Percentiles rank a stretch among this genome's conserved stretches.
Evolutionary conservation across 2,888 invertebrate species (phyloP).

Genomic region (Girardia tigrina): DNA sequence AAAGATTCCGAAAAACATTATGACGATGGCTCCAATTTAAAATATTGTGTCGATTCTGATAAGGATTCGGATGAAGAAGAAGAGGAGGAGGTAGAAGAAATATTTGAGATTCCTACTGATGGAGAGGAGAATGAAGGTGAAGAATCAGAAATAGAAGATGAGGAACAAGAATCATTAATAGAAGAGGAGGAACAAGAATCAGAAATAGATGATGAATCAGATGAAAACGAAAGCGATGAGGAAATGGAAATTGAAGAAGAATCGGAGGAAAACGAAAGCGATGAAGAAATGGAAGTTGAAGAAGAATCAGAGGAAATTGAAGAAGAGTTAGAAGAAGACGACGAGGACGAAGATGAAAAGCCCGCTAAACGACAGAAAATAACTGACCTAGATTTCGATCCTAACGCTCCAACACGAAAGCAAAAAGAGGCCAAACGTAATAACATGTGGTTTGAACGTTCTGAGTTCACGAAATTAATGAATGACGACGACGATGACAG

Average conservation of each 20-base stretch:
- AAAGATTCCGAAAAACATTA: neutral
- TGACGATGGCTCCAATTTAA: neutral
- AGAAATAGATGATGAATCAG: constrained; percentile 38
- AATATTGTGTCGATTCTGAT: neutral
- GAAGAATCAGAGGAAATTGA: constrained; percentile 38
- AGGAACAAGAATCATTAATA: constrained; percentile 38
- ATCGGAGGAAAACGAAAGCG: constrained; percentile 32
- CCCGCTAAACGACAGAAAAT: constrained; percentile 34
- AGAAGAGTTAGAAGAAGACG: constrained; percentile 38
- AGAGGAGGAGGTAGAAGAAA: constrained; percentile 38
- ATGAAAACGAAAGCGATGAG: constrained; percentile 21
- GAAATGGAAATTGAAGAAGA: constrained; percentile 32
- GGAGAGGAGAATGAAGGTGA: constrained; percentile 36
- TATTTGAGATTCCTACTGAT: neutral
- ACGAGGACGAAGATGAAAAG: constrained; percentile 37
- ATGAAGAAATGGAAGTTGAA: constrained; percentile 36
- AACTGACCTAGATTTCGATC: neutral
- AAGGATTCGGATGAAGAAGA: neutral
- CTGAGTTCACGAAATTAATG: constrained; percentile 37
- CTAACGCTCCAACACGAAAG: neutral
- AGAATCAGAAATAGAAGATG: constrained; percentile 38
- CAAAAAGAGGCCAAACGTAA: constrained; percentile 16
- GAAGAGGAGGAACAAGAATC: constrained; percentile 52
- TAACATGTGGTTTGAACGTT: constrained; percentile 34
- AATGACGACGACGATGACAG: constrained; percentile 38